Conservation (phyloP, 2,113 vertebrate species). For the Hepsetus odoe region DNA sequence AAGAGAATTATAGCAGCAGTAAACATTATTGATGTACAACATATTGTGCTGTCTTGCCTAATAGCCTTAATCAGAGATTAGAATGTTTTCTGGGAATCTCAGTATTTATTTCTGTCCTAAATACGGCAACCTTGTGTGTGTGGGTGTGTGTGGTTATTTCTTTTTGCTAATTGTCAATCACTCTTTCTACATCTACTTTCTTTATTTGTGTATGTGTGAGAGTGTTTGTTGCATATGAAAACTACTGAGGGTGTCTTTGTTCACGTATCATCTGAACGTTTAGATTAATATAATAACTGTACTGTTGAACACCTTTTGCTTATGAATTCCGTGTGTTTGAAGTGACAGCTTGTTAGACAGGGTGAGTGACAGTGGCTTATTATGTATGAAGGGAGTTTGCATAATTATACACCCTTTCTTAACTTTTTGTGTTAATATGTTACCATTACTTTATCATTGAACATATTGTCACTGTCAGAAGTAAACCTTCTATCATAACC, state of each 20-base stretch:
- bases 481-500: too few species aligned
- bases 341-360: slow-evolving; percentile 86
- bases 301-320: slow-evolving; percentile 75
- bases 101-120: background rate
- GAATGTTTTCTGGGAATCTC: background rate
- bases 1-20: slow-evolving; percentile 14
- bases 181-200: background rate
- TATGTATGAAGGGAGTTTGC: slow-evolving; percentile 87
- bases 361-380: slow-evolving; percentile 83
- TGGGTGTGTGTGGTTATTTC: background rate
- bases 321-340: slow-evolving; percentile 84
- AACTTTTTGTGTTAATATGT: slow-evolving; percentile 54
- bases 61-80: slow-evolving; percentile 14
- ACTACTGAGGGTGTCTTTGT: slow-evolving; percentile 49
- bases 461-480: too few species aligned
- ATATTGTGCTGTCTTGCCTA: background rate
- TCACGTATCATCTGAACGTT: slow-evolving; percentile 78
- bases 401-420: slow-evolving; percentile 86
- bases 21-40: slow-evolving; percentile 39
- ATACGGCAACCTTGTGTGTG: background rate
- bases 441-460: too few species aligned
- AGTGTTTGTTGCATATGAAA: slow-evolving; percentile 22
- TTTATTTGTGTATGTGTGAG: background rate
- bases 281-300: slow-evolving; percentile 67
- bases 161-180: background rate